Conservation (phyloP, 2,888 invertebrate species). For the Eulithis testata region DNA sequence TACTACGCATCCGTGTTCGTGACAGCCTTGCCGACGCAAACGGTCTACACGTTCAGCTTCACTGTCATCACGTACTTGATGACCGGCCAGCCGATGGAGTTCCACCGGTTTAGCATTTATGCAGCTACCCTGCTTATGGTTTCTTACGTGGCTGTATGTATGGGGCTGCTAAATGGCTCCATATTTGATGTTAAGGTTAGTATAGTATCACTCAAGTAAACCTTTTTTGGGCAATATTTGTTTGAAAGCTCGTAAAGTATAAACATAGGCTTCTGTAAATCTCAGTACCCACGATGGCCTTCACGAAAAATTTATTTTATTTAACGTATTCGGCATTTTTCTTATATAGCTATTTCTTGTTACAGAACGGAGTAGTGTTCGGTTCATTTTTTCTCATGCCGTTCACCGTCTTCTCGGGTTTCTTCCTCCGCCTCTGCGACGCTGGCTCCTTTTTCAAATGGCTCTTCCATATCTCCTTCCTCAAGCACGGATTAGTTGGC, state of each 20-base stretch:
- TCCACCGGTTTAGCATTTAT: conserved; percentile 88
- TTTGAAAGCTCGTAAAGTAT: too few relatives aligned
- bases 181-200: conserved; percentile 90
- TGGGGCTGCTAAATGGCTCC: conserved; percentile 94
- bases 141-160: conserved; percentile 93
- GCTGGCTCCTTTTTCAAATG: conserved; percentile 91
- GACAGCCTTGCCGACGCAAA: conserved; percentile 93
- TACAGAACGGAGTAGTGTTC: conserved; percentile 94
- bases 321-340: too few relatives aligned
- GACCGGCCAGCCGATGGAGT: conserved; percentile 94
- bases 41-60: conserved; percentile 90
- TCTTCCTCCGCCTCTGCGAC: conserved; percentile 93
- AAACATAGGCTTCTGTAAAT: too few relatives aligned
- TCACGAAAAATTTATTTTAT: too few relatives aligned
- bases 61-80: conserved; percentile 92
- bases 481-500: conserved; percentile 95
- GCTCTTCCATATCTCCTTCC: conserved; percentile 94
- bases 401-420: conserved; percentile 95
- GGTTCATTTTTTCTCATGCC: conserved; percentile 95
- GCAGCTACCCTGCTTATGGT: conserved; percentile 89
- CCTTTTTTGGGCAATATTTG: too few relatives aligned
- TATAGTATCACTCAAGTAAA: conserved; percentile 8
- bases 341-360: conserved; percentile 46
- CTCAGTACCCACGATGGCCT: too few relatives aligned
- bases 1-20: conserved; percentile 92